Evolutionary conservation across 2,113 vertebrate genomes (phyloP).

Genomic region (Psittacula cyanocephala): DNA sequence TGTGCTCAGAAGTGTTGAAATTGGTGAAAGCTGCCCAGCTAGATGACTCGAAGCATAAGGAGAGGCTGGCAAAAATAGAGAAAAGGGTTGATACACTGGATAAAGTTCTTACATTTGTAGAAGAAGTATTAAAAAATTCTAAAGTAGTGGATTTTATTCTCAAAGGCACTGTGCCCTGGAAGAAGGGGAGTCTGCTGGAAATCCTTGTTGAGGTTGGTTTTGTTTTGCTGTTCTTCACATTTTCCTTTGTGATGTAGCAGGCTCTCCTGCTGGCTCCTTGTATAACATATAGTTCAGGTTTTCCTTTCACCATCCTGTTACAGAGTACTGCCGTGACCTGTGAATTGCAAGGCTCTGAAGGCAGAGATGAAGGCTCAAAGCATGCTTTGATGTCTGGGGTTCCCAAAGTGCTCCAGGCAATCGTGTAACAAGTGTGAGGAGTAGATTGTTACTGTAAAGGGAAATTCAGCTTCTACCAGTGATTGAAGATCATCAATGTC

Average conservation of each 20-base stretch:
- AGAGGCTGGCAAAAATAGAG: constrained; percentile 80
- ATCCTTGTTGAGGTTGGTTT: constrained; percentile 79
- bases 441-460: not conserved
- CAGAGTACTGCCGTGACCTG: not conserved
- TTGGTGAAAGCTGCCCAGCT: constrained; percentile 73
- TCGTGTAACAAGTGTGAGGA: not conserved
- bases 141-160: constrained; percentile 83
- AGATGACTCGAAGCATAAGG: constrained; percentile 74
- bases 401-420: not conserved
- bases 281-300: not conserved
- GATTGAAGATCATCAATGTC: not conserved
- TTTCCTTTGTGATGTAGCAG: not conserved
- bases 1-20: constrained; percentile 75
- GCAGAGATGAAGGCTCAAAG: not conserved
- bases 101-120: constrained; percentile 78
- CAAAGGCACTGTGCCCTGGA: constrained; percentile 80
- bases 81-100: constrained; percentile 77
- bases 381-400: not conserved
- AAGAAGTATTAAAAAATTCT: constrained; percentile 81
- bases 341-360: not conserved
- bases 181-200: constrained; percentile 71
- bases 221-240: not conserved
- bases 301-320: not conserved
- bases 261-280: not conserved
- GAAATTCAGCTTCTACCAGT: not conserved